Conservation (phyloP, 2,113 vertebrate species). For the Muscicapa adusta region DNA sequence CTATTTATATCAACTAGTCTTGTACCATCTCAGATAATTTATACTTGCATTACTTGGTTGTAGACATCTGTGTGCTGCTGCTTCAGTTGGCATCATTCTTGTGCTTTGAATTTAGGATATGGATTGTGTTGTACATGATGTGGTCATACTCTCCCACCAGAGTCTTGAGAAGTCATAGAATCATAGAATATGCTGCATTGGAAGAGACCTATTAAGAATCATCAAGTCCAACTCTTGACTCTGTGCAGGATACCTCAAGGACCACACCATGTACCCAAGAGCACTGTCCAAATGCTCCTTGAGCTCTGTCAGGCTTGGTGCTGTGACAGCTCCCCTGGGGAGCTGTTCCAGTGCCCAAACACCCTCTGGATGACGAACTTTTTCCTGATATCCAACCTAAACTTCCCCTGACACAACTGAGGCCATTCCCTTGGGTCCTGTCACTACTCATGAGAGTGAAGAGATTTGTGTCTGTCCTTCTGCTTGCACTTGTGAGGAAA, state of each 20-base stretch:
- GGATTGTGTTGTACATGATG: not conserved
- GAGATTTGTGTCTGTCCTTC: not conserved
- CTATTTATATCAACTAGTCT: not conserved
- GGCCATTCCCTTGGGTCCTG: not conserved
- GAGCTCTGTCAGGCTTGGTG: not conserved
- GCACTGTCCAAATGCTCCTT: not conserved
- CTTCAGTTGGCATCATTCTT: not conserved
- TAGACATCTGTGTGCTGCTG: not conserved
- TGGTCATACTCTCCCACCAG: not conserved
- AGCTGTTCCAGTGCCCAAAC: not conserved
- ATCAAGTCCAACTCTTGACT: rapidly evolving
- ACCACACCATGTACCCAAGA: not conserved
- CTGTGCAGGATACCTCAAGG: not conserved
- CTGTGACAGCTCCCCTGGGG: not conserved
- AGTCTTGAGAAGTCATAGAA: not conserved
- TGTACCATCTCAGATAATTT: not conserved
- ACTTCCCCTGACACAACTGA: not conserved
- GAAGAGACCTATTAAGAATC: not conserved
- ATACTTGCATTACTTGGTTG: not conserved
- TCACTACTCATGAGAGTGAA: not conserved
- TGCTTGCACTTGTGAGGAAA: not conserved
- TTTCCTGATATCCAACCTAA: not conserved
- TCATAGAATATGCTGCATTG: not conserved
- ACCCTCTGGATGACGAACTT: not conserved
- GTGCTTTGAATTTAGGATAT: not conserved